Conservation (phyloP, 2,797 vertebrate species). For the Epinephelus coioides region DNA sequence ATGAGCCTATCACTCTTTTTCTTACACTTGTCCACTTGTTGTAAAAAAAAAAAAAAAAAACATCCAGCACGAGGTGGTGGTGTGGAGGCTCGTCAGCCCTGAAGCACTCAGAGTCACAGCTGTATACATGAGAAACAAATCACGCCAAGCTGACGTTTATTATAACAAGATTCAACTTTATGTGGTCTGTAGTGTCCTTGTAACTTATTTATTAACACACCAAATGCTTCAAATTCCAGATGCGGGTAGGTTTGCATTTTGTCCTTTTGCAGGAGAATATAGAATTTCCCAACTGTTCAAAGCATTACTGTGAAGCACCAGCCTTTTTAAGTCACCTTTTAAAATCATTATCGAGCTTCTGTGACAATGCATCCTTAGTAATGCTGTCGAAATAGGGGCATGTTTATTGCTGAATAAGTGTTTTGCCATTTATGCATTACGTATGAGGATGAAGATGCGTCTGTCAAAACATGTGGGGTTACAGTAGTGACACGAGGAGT, state of each 20-base stretch:
- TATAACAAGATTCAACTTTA: slow-evolving; percentile 39
- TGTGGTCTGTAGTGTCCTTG: slow-evolving; percentile 15
- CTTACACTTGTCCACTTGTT: neutral
- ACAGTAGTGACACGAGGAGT: slow-evolving; percentile 18
- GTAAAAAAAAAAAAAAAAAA: neutral
- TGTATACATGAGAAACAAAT: slow-evolving; percentile 37
- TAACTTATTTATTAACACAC: slow-evolving; percentile 41
- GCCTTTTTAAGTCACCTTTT: slow-evolving; percentile 40
- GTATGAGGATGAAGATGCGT: slow-evolving; percentile 10
- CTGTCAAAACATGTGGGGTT: slow-evolving; percentile 42
- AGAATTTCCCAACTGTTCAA: slow-evolving; percentile 54
- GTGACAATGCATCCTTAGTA: slow-evolving; percentile 27
- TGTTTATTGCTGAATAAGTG: slow-evolving; percentile 39
- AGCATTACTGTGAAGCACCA: slow-evolving; percentile 48
- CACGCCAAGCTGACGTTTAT: slow-evolving; percentile 30
- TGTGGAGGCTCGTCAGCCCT: neutral
- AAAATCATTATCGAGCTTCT: slow-evolving; percentile 62
- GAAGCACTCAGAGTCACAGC: neutral
- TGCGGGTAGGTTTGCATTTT: slow-evolving; percentile 41
- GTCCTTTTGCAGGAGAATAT: slow-evolving; percentile 48
- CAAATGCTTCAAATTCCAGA: slow-evolving; percentile 54
- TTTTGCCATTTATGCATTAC: slow-evolving; percentile 46
- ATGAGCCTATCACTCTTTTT: neutral
- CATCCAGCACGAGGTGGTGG: neutral
- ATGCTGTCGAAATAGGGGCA: slow-evolving; percentile 39